Conservation (phyloP, 1,140 invertebrate genomes). For the Portunus trituberculatus region DNA sequence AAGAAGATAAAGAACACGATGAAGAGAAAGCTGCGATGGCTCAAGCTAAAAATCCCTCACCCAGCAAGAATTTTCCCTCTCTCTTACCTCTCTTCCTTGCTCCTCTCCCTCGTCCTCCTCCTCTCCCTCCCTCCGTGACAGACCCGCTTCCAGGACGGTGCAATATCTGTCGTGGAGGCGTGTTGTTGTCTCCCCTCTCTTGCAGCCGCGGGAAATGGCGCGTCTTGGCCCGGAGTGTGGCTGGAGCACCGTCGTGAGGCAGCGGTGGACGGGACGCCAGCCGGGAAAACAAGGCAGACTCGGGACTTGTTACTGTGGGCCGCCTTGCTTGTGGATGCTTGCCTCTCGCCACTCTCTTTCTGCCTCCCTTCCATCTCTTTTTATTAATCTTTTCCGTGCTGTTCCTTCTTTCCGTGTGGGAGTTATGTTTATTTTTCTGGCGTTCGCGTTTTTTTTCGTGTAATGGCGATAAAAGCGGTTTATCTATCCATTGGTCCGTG, state of each 20-base stretch:
- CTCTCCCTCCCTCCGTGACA: neutral
- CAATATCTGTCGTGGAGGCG: constrained; percentile 18
- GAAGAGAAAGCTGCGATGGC: neutral
- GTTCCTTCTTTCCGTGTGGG: neutral
- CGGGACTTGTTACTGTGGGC: neutral
- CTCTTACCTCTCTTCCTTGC: neutral
- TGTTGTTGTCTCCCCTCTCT: neutral
- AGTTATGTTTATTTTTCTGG: no score
- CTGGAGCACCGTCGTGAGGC: neutral
- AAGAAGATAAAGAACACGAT: no score
- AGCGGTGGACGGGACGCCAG: neutral
- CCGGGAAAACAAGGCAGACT: neutral
- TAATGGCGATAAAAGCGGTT: no score
- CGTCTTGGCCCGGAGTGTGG: neutral
- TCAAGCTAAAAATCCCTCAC: neutral
- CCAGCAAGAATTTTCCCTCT: neutral
- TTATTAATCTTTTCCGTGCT: neutral
- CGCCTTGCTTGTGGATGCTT: neutral
- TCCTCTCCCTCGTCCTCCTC: neutral
- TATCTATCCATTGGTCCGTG: no score
- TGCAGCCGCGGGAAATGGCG: neutral
- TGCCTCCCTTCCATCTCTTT: neutral
- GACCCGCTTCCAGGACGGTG: neutral
- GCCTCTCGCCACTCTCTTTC: neutral
- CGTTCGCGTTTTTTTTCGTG: no score